Evolutionary conservation across 2,113 vertebrate species (phyloP), one percentile per base, ranked within the genome.

Genomic region (Melanerpes formicivorus): DNA sequence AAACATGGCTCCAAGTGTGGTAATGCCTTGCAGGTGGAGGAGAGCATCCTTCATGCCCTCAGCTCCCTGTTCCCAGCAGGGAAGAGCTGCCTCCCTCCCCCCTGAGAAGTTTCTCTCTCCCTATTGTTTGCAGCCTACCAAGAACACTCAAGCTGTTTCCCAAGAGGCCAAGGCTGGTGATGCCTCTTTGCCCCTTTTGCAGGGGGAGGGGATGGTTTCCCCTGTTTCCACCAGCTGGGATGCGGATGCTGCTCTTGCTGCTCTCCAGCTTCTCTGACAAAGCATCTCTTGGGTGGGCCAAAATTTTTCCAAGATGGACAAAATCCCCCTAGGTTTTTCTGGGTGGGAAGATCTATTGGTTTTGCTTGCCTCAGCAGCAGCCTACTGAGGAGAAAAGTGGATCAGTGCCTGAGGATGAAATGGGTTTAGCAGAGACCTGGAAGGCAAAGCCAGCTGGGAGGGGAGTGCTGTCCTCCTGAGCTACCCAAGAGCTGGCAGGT

Each of bases 401-500:
- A 87, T 54, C 4, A 5, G 66, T 0, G 18, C 75, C 69, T 3
- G 3, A 2, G 8, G 60, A 73, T 59, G 27, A 21, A 16, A 95
- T 95, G 91, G 70, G 11, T 97, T 96, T 94, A 93, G 32, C 95
- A 96, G 94, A 93, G 73, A 89, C 23, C 88, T 95, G 95, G 93
- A 95, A 88, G 54, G 40, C 46, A 80, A 93, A 73, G 32, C 6
- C 58, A 58, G 7, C 18, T 62, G 64, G 78, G 74, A 84, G 48
- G 71, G 40, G 69, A 84, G 19, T 0, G 0, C 21, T 2, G 21
- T 58, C 74, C 65, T 92, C 83, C 72, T 67, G 81, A 94, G 67
- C 46, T 72, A 55, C 30, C 12, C 75, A 87, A 21, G 54, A 87
- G 78, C 84, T 87, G 72, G 71, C 52, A 26, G 29, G 40, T 0